Base-by-base conservation (phyloP, 2,888 invertebrate species). In the Lepidochitona cinerea region DNA sequence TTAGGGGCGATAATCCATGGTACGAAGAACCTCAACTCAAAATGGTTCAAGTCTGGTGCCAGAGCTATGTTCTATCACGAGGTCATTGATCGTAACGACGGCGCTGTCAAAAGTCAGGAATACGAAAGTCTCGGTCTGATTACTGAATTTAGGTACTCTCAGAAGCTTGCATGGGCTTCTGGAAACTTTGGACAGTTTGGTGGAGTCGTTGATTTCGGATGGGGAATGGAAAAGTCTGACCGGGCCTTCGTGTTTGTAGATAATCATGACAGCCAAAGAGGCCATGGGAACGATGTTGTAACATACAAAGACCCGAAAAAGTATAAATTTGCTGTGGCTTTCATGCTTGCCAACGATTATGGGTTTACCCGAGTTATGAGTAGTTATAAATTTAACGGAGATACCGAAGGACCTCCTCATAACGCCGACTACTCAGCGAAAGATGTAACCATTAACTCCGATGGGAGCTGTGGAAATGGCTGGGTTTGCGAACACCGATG, bases 221-320 rank as follows among this genome's bases (percentile, higher is more conserved):
- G 71, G 71, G 82, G 85, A 1, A 75, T 81, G 68, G 64, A 78
- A 52, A 70, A 68, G 0, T 70, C 71, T 36, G 37, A 37, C 0
- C 92, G 72, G 36, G 93, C 95, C 4, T 83, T 96, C 0, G 93
- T 94, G n/a, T 96, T 96, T 85, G 93, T 96, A 70, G 96, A 96
- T 85, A 97, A 97, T 90, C 97, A 97, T 85, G 97, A 97, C 88
- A 96, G 95, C 85, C 96, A 96, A 88, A 93, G 97, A 82, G 94
- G 94, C 4, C 76, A 70, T 23, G 32, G 32, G 29, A 49, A 49
- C 9, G 49, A 49, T 5, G 49, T n/a, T 7, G 41, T 32, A 1
- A 68, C 37, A 14, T 68, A 41, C 26, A 68, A 37, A 68, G 70
- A 41, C 37, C 36, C 36, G 33, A 75, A 80, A 65, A 77, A 84